Percentiles rank a stretch among this genome's conserved stretches.
phyloP scores from a whole-genome alignment of 2,797 vertebrate species.

The Dipus sagitta region DNA sequence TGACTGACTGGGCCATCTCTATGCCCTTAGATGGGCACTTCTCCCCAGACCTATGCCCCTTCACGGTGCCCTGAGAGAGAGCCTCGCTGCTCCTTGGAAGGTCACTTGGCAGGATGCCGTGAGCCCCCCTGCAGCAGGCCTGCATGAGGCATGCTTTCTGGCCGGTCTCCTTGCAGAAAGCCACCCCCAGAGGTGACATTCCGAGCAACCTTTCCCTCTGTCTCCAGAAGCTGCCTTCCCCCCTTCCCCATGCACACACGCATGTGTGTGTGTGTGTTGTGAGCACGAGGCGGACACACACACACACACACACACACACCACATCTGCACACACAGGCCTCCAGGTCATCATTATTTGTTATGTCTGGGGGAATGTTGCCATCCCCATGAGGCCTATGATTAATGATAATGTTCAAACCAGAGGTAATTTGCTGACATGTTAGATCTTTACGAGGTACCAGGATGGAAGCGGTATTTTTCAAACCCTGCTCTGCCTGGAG shows the following conservation, averaged over 20 bases:
- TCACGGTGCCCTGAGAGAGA: neutral
- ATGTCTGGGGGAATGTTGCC: slow-evolving; percentile 59
- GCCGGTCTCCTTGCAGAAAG: neutral
- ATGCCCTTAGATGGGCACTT: neutral
- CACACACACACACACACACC: neutral
- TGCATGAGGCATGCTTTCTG: accelerated
- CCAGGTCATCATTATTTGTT: slow-evolving; percentile 73
- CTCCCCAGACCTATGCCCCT: neutral
- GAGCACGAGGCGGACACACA: too few relatives aligned
- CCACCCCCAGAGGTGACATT: neutral
- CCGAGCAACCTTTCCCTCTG: neutral
- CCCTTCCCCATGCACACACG: too few relatives aligned
- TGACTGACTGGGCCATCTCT: too few relatives aligned
- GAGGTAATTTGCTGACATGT: slow-evolving; percentile 79
- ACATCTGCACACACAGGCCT: slow-evolving; percentile 12
- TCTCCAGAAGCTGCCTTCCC: accelerated
- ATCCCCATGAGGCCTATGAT: slow-evolving; percentile 58
- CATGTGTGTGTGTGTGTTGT: too few relatives aligned
- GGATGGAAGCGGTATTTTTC: slow-evolving; percentile 72
- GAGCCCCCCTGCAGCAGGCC: accelerated
- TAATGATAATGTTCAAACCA: slow-evolving; percentile 74
- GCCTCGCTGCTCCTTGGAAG: neutral
- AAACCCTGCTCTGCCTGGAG: neutral
- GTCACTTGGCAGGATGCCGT: accelerated
- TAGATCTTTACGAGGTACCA: slow-evolving; percentile 55